phyloP scores from a whole-genome alignment of 2,888 invertebrate genomes.

The Caenorhabditis imperialis region DNA sequence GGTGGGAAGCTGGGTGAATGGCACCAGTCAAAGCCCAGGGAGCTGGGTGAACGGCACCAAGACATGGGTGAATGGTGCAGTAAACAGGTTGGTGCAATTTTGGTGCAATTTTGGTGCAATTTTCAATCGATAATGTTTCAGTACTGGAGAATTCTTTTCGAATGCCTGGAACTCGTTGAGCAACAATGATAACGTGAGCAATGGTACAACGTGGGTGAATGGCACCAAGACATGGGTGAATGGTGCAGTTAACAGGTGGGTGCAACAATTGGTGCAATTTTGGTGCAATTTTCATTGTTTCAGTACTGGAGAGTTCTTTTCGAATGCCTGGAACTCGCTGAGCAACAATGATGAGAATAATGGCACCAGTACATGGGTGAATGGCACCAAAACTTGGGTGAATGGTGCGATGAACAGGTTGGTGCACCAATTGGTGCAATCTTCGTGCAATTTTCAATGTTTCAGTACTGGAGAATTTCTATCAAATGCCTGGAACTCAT shows the following conservation, averaged over 20 bases:
- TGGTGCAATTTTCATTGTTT: slow-evolving; percentile 3
- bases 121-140: slow-evolving; percentile 7
- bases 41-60: slow-evolving; percentile 3
- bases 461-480: slow-evolving; percentile 38
- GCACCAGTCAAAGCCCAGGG: slow-evolving; percentile 1
- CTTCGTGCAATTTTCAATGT: slow-evolving; percentile 4
- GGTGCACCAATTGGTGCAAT: not conserved
- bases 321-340: slow-evolving; percentile 36
- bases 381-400: slow-evolving; percentile 28
- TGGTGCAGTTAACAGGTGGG: slow-evolving; percentile 13
- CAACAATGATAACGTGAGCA: slow-evolving; percentile 4
- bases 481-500: slow-evolving; percentile 33
- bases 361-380: not conserved
- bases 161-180: slow-evolving; percentile 35
- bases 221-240: slow-evolving; percentile 9
- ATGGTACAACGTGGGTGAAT: not conserved
- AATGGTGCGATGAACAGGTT: slow-evolving; percentile 23
- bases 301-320: slow-evolving; percentile 34
- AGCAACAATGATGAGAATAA: slow-evolving; percentile 3
- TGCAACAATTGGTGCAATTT: not conserved
- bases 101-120: slow-evolving; percentile 3
- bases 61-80: slow-evolving; percentile 13
- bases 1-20: slow-evolving; percentile 37
- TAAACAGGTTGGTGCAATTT: slow-evolving; percentile 1
- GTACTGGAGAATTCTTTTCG: slow-evolving; percentile 31